Evolutionary conservation across 2,888 invertebrate genomes (phyloP).

Genomic region (Morpho helenor): DNA sequence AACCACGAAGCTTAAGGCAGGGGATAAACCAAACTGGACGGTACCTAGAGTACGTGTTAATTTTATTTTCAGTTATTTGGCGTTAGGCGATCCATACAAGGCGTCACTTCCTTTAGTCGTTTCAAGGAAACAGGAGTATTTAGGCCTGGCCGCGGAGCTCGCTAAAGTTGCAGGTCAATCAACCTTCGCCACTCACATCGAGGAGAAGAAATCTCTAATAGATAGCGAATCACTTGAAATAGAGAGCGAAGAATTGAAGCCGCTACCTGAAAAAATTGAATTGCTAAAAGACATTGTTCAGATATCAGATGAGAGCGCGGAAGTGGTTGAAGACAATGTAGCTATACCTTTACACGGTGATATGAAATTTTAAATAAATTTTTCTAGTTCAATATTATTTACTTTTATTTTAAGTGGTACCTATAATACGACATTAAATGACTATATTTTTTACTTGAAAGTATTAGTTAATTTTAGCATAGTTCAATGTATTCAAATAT

Average conservation of each 20-base stretch:
- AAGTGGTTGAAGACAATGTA: neutral
- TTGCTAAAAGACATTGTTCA: conserved; percentile 31
- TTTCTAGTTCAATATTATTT: neutral
- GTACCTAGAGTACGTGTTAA: neutral
- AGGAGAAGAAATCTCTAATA: conserved; percentile 36
- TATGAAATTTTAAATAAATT: neutral
- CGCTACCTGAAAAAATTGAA: conserved; percentile 38
- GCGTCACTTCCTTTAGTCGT: conserved; percentile 81
- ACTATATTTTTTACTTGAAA: no score
- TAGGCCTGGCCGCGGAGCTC: conserved; percentile 80
- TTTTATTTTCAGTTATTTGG: conserved; percentile 71
- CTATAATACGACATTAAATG: no score
- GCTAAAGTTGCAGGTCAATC: conserved; percentile 71
- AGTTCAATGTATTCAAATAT: no score
- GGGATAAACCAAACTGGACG: no score
- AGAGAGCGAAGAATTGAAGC: conserved; percentile 22
- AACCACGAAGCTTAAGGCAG: no score
- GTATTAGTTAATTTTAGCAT: no score
- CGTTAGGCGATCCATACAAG: conserved; percentile 76
- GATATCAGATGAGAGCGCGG: conserved; percentile 14
- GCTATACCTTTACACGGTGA: neutral
- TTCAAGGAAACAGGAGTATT: conserved; percentile 67
- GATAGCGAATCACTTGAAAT: conserved; percentile 23
- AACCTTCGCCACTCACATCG: conserved; percentile 52
- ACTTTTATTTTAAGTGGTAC: neutral